Evolutionary conservation across 2,888 invertebrate species (phyloP), one percentile per base, ranked within the genome.

Genomic region (Sericinus montela): DNA sequence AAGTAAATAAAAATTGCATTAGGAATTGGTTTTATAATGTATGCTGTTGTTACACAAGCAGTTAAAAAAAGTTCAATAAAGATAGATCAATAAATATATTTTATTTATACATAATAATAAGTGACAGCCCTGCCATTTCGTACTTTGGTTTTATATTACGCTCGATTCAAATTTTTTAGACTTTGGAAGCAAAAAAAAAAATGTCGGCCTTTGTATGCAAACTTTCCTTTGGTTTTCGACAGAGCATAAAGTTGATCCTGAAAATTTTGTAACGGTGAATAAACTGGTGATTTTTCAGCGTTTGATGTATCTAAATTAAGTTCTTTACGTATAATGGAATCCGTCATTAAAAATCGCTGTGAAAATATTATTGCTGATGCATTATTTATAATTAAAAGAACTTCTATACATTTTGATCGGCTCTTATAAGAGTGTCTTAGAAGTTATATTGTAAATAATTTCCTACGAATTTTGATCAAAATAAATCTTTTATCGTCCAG

Each of bases 171-270:
- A 67, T 78, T 81, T 82, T 83, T 78, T 72, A 67, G 75, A 71
- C 73, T 70, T 76, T 70, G 65, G 63, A 75, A 82, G 79, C 72
- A 79, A 80, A 32, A 81, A 65, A 67, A 55, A 75, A 67, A 72
- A 64, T 72, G 66, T 52, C 63, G 62, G 68, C 75, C 81, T 82
- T 84, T 85, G 72, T 86, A 73, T 65, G 67, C 56, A 57, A 78
- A 76, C 73, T 82, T 76, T 82, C 79, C 77, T 83, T 82, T 81
- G 79, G 72, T 74, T 84, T 81, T 76, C 73, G 63, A 56, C 69
- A 69, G 69, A 67, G 74, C 74, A 76, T 78, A 72, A 82, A 85
- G 83, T 85, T 82, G 78, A 76, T 73, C 80, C 72, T 72, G 62
- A 61, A 78, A 77, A 78, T 75, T 76, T 66, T 63, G 68, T 70